Base-by-base conservation (phyloP, 1,140 invertebrate species). In the Cotesia typhae region DNA sequence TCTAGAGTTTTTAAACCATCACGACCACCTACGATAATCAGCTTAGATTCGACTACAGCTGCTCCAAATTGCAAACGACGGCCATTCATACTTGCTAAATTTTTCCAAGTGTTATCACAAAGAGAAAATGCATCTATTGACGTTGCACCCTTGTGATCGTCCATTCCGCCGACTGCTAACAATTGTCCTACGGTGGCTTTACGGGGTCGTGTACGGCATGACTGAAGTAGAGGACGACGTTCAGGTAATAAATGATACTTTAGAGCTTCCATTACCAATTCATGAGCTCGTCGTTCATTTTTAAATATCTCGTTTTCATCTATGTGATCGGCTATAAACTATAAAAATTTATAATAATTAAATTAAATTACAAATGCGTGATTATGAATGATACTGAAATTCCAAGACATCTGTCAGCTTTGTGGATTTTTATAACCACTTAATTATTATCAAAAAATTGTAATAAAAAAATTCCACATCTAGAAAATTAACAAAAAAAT, bases 1-100 rank as follows among this genome's bases (percentile, higher is more conserved):
- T 95, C 96, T 1, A 98, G 86, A 4, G 96, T 98, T 87, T 97
- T 97, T 4, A 98, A 89, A n/a, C 96, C 96, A 87, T 98, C 96
- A 70, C 96, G 89, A 6, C 96, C 96, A 28, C 96, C 96, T 10
- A 95, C 95, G 20, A 94, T 89, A 64, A 94, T 92, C 7, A 96
- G 87, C 83, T 94, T 95, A 66, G 93, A 93, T 74, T 94, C 94
- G 78, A 97, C 90, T 5, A 97, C 90, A 53, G 94, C 95, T 5
- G 96, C 94, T 4, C 95, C 95, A 87, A 97, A 97, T 84, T 98
- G 96, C 35, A 97, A 85, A 35, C 94, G 86, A 52, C 94, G 88
- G 1, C 93, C 92, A 74, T 90, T 94, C 93, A 97, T 95, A 74
- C 92, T 90, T 81, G 92, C 92, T 78, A 93, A 79, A 88, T 79